Conservation (phyloP, 2,797 vertebrate genomes). For the Thripadectes ignobilis region DNA sequence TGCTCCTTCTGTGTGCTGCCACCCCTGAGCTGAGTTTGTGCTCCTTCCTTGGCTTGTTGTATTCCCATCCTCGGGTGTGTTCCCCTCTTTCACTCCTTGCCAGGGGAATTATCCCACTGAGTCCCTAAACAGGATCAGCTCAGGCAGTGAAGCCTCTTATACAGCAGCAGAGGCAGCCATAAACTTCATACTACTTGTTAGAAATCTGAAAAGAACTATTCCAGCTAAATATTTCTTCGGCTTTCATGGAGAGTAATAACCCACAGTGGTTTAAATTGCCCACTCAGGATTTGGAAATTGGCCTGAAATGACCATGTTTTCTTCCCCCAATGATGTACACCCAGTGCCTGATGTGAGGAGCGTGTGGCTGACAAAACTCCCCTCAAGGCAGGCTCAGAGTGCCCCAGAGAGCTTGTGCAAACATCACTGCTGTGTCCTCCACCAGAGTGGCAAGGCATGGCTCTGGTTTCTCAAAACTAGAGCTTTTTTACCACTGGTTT, state of each 20-base stretch:
- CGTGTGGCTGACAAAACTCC: background rate
- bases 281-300: background rate
- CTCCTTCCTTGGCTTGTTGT: background rate
- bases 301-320: background rate
- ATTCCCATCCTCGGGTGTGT: rapidly evolving
- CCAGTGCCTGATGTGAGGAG: background rate
- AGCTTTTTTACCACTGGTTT: background rate
- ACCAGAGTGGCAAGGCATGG: background rate
- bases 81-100: background rate
- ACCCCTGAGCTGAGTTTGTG: rapidly evolving
- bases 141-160: background rate
- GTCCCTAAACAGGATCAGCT: background rate
- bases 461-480: background rate
- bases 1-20: background rate
- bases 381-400: background rate
- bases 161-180: background rate
- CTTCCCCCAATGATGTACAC: rapidly evolving
- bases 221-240: background rate
- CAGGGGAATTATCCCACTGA: background rate
- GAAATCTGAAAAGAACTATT: background rate
- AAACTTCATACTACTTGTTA: background rate
- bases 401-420: background rate
- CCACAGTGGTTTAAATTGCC: background rate
- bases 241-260: background rate
- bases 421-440: rapidly evolving